Conservation (phyloP, 2,797 vertebrate genomes). For the Novumbra hubbsi region DNA sequence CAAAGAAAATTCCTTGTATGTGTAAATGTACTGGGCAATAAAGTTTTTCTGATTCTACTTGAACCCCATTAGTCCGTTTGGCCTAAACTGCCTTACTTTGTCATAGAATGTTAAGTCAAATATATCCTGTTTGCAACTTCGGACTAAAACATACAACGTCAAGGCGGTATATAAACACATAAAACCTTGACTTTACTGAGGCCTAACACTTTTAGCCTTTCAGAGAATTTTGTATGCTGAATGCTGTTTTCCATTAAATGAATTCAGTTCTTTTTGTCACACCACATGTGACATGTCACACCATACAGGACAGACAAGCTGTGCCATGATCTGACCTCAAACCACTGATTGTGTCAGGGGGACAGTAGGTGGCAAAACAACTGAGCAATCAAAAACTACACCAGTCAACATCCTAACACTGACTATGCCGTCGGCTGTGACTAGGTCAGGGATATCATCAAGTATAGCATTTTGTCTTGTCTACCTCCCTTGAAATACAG, state of each 20-base stretch:
- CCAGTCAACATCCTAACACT: slow-evolving; percentile 17
- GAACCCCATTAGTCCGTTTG: too few species aligned
- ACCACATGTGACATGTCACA: slow-evolving; percentile 16
- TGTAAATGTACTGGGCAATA: too few species aligned
- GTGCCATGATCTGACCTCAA: slow-evolving; percentile 48
- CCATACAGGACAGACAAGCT: slow-evolving; percentile 37
- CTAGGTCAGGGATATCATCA: not conserved
- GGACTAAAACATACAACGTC: too few species aligned
- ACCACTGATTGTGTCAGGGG: slow-evolving; percentile 46
- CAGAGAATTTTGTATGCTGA: slow-evolving; percentile 16
- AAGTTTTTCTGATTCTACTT: too few species aligned
- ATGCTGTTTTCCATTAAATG: slow-evolving; percentile 40
- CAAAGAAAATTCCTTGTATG: too few species aligned
- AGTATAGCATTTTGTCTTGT: not conserved
- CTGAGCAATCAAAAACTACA: slow-evolving; percentile 37
- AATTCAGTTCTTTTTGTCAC: slow-evolving; percentile 39
- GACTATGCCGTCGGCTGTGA: not conserved
- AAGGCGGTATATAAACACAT: too few species aligned
- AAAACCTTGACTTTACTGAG: too few species aligned
- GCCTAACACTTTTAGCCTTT: not conserved
- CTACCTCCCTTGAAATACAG: not conserved
- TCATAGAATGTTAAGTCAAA: too few species aligned
- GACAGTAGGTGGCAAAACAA: slow-evolving; percentile 27
- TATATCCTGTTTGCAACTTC: too few species aligned
- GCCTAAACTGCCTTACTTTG: too few species aligned